These are phyloP conservation scores for Dipus sagitta DNA, from an alignment of 2,797 vertebrate genomes.

Conservation along the genomic window DNA sequence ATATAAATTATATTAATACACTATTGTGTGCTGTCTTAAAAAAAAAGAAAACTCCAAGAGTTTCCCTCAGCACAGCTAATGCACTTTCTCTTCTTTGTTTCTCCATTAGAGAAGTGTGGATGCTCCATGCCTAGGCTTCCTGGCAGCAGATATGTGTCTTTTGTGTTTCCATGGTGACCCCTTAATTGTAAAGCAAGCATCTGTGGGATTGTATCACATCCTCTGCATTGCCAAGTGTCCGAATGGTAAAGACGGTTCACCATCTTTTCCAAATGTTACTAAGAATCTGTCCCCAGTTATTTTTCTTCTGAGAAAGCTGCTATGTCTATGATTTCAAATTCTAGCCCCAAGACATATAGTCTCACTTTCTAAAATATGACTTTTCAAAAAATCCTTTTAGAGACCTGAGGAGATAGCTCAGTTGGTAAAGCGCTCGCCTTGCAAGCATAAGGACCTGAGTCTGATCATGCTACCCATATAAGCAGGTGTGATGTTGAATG, in stretches of 20 bases:
- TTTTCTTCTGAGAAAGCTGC: neutral
- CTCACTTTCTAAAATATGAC: neutral
- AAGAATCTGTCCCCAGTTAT: neutral
- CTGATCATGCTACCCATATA: too few species aligned
- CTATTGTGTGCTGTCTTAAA: too few species aligned
- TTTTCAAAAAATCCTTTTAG: neutral
- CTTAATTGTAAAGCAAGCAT: slow-evolving; percentile 24
- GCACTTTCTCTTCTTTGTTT: neutral
- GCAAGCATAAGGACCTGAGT: too few species aligned
- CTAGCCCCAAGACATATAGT: neutral
- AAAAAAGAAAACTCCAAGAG: neutral
- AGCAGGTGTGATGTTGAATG: too few species aligned
- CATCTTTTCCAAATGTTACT: neutral
- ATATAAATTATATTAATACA: too few species aligned
- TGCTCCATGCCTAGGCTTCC: slow-evolving; percentile 71
- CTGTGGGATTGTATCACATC: slow-evolving; percentile 60
- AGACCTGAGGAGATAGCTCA: too few species aligned
- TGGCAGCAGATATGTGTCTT: slow-evolving; percentile 76
- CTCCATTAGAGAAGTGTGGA: slow-evolving; percentile 61
- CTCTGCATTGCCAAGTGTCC: slow-evolving; percentile 67
- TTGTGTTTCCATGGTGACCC: slow-evolving; percentile 35
- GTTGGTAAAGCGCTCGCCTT: too few species aligned
- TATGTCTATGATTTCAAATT: neutral
- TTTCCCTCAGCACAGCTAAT: neutral
- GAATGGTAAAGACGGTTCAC: slow-evolving; percentile 51